phyloP scores from a whole-genome alignment of 2,888 invertebrate genomes.

The Nemoura dubitans region DNA sequence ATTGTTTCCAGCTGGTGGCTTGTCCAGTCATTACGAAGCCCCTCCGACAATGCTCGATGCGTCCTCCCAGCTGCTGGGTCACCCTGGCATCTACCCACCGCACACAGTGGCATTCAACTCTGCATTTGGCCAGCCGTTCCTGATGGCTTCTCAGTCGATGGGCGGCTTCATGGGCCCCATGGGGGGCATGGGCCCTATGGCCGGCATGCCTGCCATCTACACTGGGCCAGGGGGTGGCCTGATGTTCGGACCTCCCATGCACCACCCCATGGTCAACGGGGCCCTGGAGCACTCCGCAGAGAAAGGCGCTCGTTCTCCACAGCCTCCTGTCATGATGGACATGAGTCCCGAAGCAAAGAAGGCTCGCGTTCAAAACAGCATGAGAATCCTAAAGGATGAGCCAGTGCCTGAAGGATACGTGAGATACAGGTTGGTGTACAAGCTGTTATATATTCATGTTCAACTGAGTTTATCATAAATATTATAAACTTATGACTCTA shows the following conservation, averaged over 20 bases:
- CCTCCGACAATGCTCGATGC: slow-evolving; percentile 16
- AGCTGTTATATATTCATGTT: neutral
- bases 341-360: slow-evolving; percentile 70
- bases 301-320: slow-evolving; percentile 63
- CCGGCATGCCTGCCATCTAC: slow-evolving; percentile 61
- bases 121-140: slow-evolving; percentile 59
- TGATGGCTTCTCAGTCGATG: slow-evolving; percentile 63
- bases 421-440: slow-evolving; percentile 71
- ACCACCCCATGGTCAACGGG: slow-evolving; percentile 30
- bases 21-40: slow-evolving; percentile 14
- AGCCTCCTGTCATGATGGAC: slow-evolving; percentile 56
- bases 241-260: slow-evolving; percentile 59
- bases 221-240: slow-evolving; percentile 58
- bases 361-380: slow-evolving; percentile 70
- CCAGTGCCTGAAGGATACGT: slow-evolving; percentile 90
- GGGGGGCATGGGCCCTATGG: too few relatives aligned
- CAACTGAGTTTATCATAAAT: neutral
- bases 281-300: slow-evolving; percentile 49
- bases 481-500: slow-evolving; percentile 16
- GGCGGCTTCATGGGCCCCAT: slow-evolving; percentile 61
- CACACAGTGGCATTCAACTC: slow-evolving; percentile 58
- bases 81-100: slow-evolving; percentile 51
- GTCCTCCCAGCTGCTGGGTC: slow-evolving; percentile 43
- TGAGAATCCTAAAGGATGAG: slow-evolving; percentile 86
- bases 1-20: slow-evolving; percentile 42